Percentiles rank a stretch among this genome's conserved stretches.
phyloP scores from a whole-genome alignment of 2,888 invertebrate species.

The Gnatocerus cornutus region DNA sequence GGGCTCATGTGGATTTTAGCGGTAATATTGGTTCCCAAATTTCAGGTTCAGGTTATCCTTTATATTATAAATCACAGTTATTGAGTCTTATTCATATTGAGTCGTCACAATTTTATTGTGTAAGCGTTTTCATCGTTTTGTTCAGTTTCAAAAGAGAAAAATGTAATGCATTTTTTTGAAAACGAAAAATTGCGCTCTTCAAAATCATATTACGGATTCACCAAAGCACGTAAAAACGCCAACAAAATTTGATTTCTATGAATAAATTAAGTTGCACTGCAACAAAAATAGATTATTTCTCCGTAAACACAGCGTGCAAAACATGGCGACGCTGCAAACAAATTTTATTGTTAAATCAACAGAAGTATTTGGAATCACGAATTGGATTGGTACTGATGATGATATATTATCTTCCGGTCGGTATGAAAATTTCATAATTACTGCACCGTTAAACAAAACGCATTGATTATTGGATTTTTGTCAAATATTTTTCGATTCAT shows the following conservation, averaged over 20 bases:
- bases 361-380: constrained; percentile 8
- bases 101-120: too few relatives aligned
- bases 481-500: constrained; percentile 13
- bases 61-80: too few relatives aligned
- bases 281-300: constrained; percentile 1
- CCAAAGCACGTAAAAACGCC: too few relatives aligned
- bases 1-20: too few relatives aligned
- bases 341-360: constrained; percentile 34
- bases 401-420: constrained; percentile 17
- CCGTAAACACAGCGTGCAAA: constrained; percentile 6
- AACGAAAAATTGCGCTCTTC: background rate
- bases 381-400: constrained; percentile 16
- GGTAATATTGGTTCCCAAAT: too few relatives aligned
- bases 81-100: too few relatives aligned
- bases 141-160: too few relatives aligned
- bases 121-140: too few relatives aligned
- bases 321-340: constrained; percentile 8
- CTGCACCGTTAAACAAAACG: constrained; percentile 29
- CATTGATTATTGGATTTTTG: constrained; percentile 10
- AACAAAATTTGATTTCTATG: background rate
- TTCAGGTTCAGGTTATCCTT: too few relatives aligned
- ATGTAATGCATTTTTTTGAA: too few relatives aligned
- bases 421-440: constrained; percentile 28
- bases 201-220: background rate
- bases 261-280: background rate